Conservation (phyloP, 2,888 invertebrate species). For the Brachyptera putata region DNA sequence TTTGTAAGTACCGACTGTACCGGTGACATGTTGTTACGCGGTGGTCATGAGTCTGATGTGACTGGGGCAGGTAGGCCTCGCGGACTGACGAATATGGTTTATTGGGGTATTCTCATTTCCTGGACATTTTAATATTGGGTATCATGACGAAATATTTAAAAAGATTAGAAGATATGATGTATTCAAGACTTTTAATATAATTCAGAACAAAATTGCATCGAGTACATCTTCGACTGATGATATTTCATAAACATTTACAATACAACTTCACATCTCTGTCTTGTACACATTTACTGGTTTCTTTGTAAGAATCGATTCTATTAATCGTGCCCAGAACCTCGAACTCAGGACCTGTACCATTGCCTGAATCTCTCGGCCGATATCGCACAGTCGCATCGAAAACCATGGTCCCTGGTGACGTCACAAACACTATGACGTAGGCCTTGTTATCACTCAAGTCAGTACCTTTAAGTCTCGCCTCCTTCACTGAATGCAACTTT, state of each 20-base stretch:
- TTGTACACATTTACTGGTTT: slow-evolving; percentile 51
- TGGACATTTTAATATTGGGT: no score
- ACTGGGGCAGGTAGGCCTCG: no score
- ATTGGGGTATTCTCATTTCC: no score
- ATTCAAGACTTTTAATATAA: no score
- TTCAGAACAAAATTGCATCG: no score
- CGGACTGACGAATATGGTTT: no score
- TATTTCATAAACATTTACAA: slow-evolving; percentile 48
- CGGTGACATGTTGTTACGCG: no score
- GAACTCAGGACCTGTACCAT: slow-evolving; percentile 45
- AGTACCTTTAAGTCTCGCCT: slow-evolving; percentile 46
- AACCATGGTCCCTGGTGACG: slow-evolving; percentile 60
- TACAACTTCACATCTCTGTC: slow-evolving; percentile 54
- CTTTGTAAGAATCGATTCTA: slow-evolving; percentile 52
- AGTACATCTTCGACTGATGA: no score
- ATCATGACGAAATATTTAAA: no score
- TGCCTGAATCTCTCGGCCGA: not conserved
- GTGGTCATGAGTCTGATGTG: no score
- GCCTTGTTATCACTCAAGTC: slow-evolving; percentile 41
- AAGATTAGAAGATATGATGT: no score
- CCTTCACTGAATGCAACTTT: slow-evolving; percentile 50
- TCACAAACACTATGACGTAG: slow-evolving; percentile 64
- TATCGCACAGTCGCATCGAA: slow-evolving; percentile 65
- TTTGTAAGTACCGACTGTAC: no score
- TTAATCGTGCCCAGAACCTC: slow-evolving; percentile 56